Evolutionary conservation across 2,797 vertebrate species (phyloP).

Genomic region (Notoglanidium macrostoma): DNA sequence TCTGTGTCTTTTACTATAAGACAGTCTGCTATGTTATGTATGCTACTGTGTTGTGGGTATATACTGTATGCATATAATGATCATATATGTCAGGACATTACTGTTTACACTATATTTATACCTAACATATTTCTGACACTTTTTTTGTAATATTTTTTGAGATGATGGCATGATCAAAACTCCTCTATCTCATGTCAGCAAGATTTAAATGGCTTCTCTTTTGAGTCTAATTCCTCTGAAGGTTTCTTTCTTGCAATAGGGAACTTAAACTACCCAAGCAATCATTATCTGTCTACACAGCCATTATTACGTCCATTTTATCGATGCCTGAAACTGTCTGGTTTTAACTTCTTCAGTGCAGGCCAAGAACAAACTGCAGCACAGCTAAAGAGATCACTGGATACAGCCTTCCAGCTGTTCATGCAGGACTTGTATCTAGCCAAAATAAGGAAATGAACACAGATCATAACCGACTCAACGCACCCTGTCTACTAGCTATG

Average conservation of each 20-base stretch:
- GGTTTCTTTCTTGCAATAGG: background rate
- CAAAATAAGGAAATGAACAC: background rate
- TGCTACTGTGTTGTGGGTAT: background rate
- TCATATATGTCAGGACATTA: background rate
- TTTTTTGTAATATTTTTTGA: too few species aligned
- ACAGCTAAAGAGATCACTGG: background rate
- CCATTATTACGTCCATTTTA: constrained; percentile 11
- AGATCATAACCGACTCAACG: background rate
- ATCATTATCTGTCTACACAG: background rate
- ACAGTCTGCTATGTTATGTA: background rate
- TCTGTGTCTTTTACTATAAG: background rate
- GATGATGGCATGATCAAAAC: background rate
- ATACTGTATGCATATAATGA: background rate
- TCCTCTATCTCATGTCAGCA: background rate
- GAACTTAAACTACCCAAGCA: constrained; percentile 2
- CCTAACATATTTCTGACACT: background rate
- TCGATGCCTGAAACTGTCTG: background rate
- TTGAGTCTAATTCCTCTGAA: background rate
- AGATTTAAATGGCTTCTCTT: background rate
- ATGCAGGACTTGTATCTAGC: background rate
- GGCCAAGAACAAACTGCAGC: background rate
- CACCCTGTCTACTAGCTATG: background rate
- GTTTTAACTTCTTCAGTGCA: background rate
- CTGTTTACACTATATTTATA: background rate
- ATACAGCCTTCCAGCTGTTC: background rate